Base-by-base conservation (phyloP, 2,888 invertebrate genomes). In the Rhodophaea formosa region DNA sequence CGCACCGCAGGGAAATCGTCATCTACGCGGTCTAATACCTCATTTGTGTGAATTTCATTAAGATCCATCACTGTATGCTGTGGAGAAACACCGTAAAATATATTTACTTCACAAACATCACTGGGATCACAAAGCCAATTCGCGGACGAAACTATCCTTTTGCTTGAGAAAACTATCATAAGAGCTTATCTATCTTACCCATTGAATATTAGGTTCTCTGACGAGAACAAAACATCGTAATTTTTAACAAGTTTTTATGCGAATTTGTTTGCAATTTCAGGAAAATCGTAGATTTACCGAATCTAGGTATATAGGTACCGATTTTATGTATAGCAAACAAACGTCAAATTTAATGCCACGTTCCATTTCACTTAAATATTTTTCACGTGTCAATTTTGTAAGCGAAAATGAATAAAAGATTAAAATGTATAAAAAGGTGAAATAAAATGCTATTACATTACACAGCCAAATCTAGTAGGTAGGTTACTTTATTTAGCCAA, bases 31-130 rank as follows among this genome's bases (percentile, higher is more conserved):
- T 79, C 87, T 82, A 84, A 82, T 78, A 85, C 82, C 84, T 84
- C 86, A 79, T 84, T 85, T 80, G 77, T 75, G 62, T 71, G 77
- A 83, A 80, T 82, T 77, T 80, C 88, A 87, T 82, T 85, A 82
- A 88, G 86, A 88, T 90, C 91, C 91, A 91, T 91, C 82, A 88
- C 90, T 86, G 78, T 75, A 78, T 79, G 85, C 91, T 91, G 84
- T 80, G 76, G 79, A 71, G 70, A 84, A 80, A 82, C 75, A 81
- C 72, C 70, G 75, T 67, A 75, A 71, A 77, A 79, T 74, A 66
- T 63, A 73, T 74, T 67, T 70, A 76, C 72, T 74, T 70, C 66
- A 76, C 77, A 79, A 78, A 80, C 76, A 80, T 73, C 70, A 62
- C 68, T 67, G 62, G 61, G 62, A 60, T 66, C 69, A 52, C 59